Evolutionary conservation across 2,113 vertebrate species (phyloP), one percentile per base, ranked within the genome.

Genomic region (Ptyas mucosa): DNA sequence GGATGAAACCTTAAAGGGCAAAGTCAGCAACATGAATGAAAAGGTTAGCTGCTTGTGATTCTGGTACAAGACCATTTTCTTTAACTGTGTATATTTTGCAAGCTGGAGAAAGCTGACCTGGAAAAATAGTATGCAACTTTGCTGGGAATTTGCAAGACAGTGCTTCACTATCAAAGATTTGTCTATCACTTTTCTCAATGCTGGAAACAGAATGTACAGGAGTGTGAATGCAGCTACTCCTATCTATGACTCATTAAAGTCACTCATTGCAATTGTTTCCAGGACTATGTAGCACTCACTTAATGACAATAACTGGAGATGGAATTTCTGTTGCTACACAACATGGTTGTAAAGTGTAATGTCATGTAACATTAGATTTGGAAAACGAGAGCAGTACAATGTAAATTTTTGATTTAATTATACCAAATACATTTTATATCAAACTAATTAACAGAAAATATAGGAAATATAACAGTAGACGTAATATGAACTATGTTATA

Each of bases 11-110:
- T 95, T 97, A n/a, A 95, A 96, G 93, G 94, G 95, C 91, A 95
- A 43, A 54, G 92, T 85, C 0, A 93, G 91, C 57, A 91, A 96
- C 1, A 94, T 46, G 14, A 97, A 97, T 0, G 98, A 99, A 96
- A 98, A 97, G 61, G 97, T 98, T 93, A 99, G 98, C 90, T 97
- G 97, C 46, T 97, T 99, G 96, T 99, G 97, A 98, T 5, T 61
- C 49, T 87, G 54, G 51, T 52, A 46, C 34, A 43, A 88, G 55
- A 54, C 90, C 39, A 89, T 57, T 2, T 0, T 93, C 75, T 43
- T 81, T 39, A 81, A 81, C 7, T 43, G 20, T 21, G n/a, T 34
- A 43, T 81, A 43, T 81, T 81, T 8, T 81, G 18, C 34, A 81
- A 81, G 3, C 75, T 81, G 34, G 18, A 81, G 34, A 4, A 81